phyloP scores from a whole-genome alignment of 2,797 vertebrate genomes.

The Pampus argenteus region DNA sequence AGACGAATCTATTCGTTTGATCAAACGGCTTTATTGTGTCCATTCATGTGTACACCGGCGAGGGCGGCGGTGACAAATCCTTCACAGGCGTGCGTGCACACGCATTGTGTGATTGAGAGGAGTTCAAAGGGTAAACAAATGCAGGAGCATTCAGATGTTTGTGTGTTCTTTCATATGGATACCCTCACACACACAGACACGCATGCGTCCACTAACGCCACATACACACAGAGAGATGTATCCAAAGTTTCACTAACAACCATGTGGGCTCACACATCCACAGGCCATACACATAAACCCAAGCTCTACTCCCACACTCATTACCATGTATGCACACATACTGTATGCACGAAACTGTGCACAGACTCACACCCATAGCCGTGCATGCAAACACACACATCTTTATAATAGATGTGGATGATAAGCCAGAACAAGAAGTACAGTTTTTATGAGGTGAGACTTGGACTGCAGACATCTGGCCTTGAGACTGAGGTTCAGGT shows the following conservation, averaged over 20 bases:
- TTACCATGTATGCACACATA: slow-evolving; percentile 28
- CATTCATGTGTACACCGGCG: slow-evolving; percentile 34
- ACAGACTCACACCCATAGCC: slow-evolving; percentile 14
- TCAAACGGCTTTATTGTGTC: slow-evolving; percentile 53
- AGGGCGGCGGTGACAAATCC: slow-evolving; percentile 38
- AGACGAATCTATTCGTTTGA: slow-evolving; percentile 57
- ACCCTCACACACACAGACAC: slow-evolving; percentile 39
- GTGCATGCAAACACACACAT: slow-evolving; percentile 4
- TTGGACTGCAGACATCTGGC: slow-evolving; percentile 77
- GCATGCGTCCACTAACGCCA: neutral
- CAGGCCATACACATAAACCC: slow-evolving; percentile 35
- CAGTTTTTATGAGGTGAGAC: slow-evolving; percentile 77
- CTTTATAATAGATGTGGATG: slow-evolving; percentile 63
- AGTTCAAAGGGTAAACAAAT: slow-evolving; percentile 67
- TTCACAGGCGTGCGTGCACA: slow-evolving; percentile 19
- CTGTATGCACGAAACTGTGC: slow-evolving; percentile 17
- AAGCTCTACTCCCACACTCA: slow-evolving; percentile 27
- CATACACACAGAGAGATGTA: neutral
- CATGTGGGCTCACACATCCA: slow-evolving; percentile 1
- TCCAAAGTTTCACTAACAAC: slow-evolving; percentile 25
- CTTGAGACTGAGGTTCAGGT: slow-evolving; percentile 58
- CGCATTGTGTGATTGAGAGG: slow-evolving; percentile 18
- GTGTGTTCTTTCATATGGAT: slow-evolving; percentile 53
- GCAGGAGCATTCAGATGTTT: slow-evolving; percentile 51
- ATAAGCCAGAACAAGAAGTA: slow-evolving; percentile 72